These are phyloP conservation scores for Corythornis vintsioides DNA, from an alignment of 2,113 vertebrate species.

Conservation along the genomic window DNA sequence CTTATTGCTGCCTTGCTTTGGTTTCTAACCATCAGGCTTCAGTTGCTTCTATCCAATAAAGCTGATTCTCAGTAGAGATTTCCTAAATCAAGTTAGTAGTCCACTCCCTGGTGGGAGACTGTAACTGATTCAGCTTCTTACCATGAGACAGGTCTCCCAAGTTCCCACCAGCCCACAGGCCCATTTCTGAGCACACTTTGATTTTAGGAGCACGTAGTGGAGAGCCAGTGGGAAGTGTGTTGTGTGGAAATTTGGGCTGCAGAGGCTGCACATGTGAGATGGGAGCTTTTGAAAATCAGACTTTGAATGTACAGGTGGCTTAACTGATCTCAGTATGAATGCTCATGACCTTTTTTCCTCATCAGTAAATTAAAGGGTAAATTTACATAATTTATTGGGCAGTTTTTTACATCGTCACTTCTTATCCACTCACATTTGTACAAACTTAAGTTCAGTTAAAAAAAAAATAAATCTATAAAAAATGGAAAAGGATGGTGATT, in stretches of 20 bases:
- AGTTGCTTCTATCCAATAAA: background rate
- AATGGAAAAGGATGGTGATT: background rate
- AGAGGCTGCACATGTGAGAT: fast-evolving
- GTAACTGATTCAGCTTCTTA: background rate
- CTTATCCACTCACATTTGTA: background rate
- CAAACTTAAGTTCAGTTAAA: background rate
- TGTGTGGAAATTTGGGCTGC: fast-evolving
- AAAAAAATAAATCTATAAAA: background rate
- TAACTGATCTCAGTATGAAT: background rate
- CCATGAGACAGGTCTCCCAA: background rate
- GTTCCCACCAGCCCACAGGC: background rate
- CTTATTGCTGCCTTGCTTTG: background rate
- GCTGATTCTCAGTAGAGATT: background rate
- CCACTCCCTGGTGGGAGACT: background rate
- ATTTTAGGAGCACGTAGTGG: fast-evolving
- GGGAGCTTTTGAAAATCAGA: background rate
- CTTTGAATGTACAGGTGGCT: background rate
- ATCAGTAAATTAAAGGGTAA: slow-evolving; percentile 34
- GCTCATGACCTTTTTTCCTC: background rate
- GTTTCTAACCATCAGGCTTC: background rate
- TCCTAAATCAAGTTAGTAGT: background rate
- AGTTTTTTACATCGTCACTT: background rate
- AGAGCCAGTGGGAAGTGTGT: fast-evolving
- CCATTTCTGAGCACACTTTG: background rate
- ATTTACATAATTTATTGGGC: slow-evolving; percentile 21